Base-by-base conservation (phyloP, 2,888 invertebrate species). In the Muschampia plurimacula region DNA sequence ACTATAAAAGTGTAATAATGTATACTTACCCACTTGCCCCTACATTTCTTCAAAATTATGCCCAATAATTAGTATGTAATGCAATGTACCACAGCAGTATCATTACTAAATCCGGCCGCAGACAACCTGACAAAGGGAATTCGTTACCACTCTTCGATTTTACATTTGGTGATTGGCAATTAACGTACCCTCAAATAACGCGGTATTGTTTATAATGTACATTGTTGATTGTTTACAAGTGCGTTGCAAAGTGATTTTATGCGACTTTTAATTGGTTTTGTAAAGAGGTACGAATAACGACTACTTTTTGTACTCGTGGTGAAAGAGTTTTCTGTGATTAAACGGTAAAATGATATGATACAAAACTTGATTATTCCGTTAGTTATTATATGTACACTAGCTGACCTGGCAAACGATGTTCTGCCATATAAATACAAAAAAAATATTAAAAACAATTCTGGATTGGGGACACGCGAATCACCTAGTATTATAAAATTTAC, bases 141-240 rank as follows among this genome's bases (percentile, higher is more conserved):
- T 72, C 67, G 55, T 72, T 72, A 55, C 15, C 32, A 32, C 65
- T 49, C 55, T 71, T 71, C 70, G 67, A 72, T 72, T 72, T 72
- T 72, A 63, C 72, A 63, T 67, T 72, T 72, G 67, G 67, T 72
- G 67, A 72, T 72, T 72, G 72, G 62, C 72, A 72, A 72, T 72
- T 72, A 72, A 72, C 72, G 52, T 63, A 60, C 52, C 41, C 66
- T 62, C 71, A 72, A 72, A 72, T 72, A 66, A 72, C 60, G 52
- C 28, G 62, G 67, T 67, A 52, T 63, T 52, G 52, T 67, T 67
- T 72, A 60, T 62, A 62, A 67, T 72, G 67, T 67, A 44, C 55
- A 39, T 62, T 72, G 71, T 62, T 67, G 49, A 67, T 72, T 72
- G 49, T 32, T 65, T 65, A 22, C 46, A 28, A 22, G 22, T 46